A percentile compares a stretch with the other conserved stretches of the same genome.
These are phyloP conservation scores for Anastrepha obliqua DNA, from an alignment of 1,140 invertebrate species.

Conservation along the genomic window DNA sequence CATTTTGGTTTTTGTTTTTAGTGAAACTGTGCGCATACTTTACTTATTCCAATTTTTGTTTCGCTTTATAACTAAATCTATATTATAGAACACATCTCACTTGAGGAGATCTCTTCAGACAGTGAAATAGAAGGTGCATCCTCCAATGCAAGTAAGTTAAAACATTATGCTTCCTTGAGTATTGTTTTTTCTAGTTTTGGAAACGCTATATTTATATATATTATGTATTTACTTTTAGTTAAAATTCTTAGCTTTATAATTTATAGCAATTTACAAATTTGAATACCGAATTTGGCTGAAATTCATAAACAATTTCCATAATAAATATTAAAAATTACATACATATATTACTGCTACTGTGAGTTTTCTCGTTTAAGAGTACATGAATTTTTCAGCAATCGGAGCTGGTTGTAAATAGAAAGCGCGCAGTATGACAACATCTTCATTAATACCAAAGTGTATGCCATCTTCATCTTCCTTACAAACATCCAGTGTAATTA, in stretches of 20 bases:
- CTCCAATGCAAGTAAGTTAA: conserved; percentile 60
- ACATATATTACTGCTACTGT: not conserved
- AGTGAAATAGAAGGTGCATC: conserved; percentile 69
- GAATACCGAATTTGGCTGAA: no score
- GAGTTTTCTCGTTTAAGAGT: conserved; percentile 1
- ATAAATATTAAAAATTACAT: no score
- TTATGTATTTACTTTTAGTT: not conserved
- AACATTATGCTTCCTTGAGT: not conserved
- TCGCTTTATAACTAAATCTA: conserved; percentile 5
- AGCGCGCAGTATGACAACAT: conserved; percentile 68
- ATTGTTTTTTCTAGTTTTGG: not conserved
- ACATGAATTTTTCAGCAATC: conserved; percentile 68
- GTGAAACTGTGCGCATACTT: no score
- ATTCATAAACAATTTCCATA: no score
- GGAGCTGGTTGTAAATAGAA: conserved; percentile 66
- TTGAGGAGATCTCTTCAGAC: conserved; percentile 79
- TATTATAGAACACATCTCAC: conserved; percentile 76
- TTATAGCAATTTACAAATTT: no score
- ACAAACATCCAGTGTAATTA: conserved; percentile 67
- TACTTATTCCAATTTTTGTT: no score
- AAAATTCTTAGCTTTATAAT: not conserved
- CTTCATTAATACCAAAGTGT: conserved; percentile 63
- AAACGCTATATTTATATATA: not conserved
- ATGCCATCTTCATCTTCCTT: conserved; percentile 67
- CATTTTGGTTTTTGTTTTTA: no score